A percentile compares a stretch with the other conserved stretches of the same genome.
Conservation (phyloP, 2,888 invertebrate species). For the Acronicta psi region DNA sequence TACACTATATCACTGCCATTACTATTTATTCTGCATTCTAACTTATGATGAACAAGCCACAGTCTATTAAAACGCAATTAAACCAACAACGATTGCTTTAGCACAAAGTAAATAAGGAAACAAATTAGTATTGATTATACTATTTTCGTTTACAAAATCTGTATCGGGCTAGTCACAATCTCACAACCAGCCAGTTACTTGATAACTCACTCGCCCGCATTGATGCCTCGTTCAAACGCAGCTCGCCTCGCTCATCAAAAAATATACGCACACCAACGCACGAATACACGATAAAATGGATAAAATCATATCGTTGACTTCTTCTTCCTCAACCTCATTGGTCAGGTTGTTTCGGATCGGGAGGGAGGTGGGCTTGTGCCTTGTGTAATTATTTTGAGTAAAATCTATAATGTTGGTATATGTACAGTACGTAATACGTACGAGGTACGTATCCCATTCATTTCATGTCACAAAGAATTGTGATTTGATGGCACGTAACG, state of each 20-base stretch:
- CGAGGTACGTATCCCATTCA: no score
- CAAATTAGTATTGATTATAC: constrained; percentile 54
- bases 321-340: constrained; percentile 39
- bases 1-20: constrained; percentile 49
- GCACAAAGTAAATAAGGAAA: constrained; percentile 31
- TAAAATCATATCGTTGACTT: constrained; percentile 30
- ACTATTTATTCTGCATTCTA: constrained; percentile 29
- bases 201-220: constrained; percentile 53
- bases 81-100: constrained; percentile 36
- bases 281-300: constrained; percentile 27
- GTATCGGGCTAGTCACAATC: constrained; percentile 44
- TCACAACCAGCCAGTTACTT: constrained; percentile 56
- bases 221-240: constrained; percentile 57
- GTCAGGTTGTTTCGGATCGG: constrained; percentile 8
- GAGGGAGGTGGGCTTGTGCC: not conserved
- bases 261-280: constrained; percentile 46
- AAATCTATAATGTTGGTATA: constrained; percentile 5
- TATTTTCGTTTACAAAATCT: constrained; percentile 51
- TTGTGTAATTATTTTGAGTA: constrained; percentile 1
- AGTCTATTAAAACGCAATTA: constrained; percentile 13
- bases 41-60: constrained; percentile 1
- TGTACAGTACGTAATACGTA: no score
- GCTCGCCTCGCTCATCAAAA: constrained; percentile 47
- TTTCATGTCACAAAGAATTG: no score
- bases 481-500: no score